Base-by-base conservation (phyloP, 2,888 invertebrate genomes). In the Laothoe populi region DNA sequence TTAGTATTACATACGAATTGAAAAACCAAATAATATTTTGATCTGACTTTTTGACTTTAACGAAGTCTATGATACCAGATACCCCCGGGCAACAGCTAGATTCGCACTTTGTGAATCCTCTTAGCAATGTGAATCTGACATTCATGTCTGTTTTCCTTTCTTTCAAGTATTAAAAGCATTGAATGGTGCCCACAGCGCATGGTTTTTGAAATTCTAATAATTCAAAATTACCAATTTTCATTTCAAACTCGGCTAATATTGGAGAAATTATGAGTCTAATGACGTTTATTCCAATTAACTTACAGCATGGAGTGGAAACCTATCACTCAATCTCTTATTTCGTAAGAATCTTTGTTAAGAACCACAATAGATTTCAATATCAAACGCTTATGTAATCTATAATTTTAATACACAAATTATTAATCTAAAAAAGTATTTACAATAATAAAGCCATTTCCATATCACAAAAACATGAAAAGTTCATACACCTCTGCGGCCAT, bases 61-160 rank as follows among this genome's bases (percentile, higher is more conserved):
- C n/a, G 8, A 40, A 40, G 24, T 38, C 42, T 40, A 58, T 58
- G 42, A 4, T 38, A 58, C 24, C 24, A 21, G n/a, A 42, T 40
- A 58, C 23, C 13, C 4, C 53, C 19, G 4, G 4, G 26, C 42
- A 45, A 45, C 19, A 31, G 59, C 66, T 67, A 65, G 66, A 69
- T 63, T 69, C 62, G 61, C 68, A 67, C 69, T 73, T 66, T 64
- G 66, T 64, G 69, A 73, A 74, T 73, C 70, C 71, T 70, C 69
- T 72, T 75, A 73, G 70, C 68, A 70, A 66, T 63, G 70, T 63
- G 67, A 64, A 74, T 63, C 68, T 70, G 70, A 64, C 64, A 64
- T 72, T 66, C 49, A 48, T 66, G 59, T 68, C 64, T 70, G 64
- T 73, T 73, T 71, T 63, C 63, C 64, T 59, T 70, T 67, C 64